Percentiles rank a stretch among this genome's conserved stretches.
These are phyloP conservation scores for Stegodyphus mimosarum DNA, from an alignment of 1,140 invertebrate species.

Conservation along the genomic window DNA sequence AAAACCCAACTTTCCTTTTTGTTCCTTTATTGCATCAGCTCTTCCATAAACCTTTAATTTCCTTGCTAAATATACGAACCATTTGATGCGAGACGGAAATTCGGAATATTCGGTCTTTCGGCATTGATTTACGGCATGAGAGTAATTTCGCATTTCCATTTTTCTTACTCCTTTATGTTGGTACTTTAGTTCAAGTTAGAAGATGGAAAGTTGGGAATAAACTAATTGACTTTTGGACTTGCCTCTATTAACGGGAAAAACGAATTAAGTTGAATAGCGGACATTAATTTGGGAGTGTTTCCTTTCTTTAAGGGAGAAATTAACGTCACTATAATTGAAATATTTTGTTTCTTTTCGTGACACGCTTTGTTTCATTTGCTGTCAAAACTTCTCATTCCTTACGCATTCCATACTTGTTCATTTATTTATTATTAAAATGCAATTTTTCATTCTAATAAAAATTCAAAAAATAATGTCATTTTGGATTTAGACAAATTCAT, in stretches of 20 bases:
- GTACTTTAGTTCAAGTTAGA: conserved; percentile 8
- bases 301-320: conserved; percentile 38
- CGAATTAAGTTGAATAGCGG: conserved; percentile 30
- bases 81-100: conserved; percentile 30
- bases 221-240: conserved; percentile 56
- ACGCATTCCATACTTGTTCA: too few species aligned
- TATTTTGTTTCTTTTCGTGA: conserved; percentile 17
- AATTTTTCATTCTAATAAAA: too few species aligned
- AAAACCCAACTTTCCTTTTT: too few species aligned
- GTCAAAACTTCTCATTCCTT: too few species aligned
- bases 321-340: conserved; percentile 50
- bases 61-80: conserved; percentile 19
- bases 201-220: conserved; percentile 13
- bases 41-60: conserved; percentile 47
- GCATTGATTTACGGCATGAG: conserved; percentile 13
- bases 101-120: conserved; percentile 30
- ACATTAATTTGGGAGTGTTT: conserved; percentile 38
- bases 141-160: conserved; percentile 12
- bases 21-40: not conserved
- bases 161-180: conserved; percentile 18
- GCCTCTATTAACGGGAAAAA: conserved; percentile 47
- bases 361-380: not conserved
- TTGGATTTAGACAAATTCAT: too few species aligned
- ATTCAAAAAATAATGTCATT: too few species aligned
- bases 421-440: too few species aligned